Evolutionary conservation across 2,797 vertebrate genomes (phyloP).

Genomic region (Peromyscus eremicus): DNA sequence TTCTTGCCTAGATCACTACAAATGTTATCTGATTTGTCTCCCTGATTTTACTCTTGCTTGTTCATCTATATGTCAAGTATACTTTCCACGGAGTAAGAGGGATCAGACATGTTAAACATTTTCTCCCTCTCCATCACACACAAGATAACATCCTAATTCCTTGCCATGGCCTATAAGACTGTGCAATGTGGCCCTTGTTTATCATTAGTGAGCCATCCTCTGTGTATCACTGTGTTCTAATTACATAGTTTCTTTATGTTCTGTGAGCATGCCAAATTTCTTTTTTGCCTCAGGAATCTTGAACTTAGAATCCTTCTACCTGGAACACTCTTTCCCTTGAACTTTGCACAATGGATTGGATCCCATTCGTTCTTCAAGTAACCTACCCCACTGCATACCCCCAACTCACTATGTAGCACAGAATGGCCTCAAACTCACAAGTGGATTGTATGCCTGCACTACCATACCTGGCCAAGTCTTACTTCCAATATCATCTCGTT

Average conservation of each 20-base stretch:
- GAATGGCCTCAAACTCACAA: neutral
- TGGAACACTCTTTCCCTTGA: neutral
- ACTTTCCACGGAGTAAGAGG: neutral
- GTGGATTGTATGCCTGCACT: neutral
- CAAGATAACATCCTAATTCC: neutral
- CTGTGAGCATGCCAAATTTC: neutral
- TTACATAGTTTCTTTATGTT: neutral
- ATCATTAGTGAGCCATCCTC: neutral
- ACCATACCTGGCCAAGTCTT: neutral
- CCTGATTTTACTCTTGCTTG: conserved; percentile 13
- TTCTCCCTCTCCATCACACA: neutral
- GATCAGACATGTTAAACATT: neutral
- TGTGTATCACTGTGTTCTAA: neutral
- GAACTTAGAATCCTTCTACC: neutral
- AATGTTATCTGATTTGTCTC: neutral
- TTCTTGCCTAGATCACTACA: neutral
- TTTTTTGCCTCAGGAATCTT: neutral
- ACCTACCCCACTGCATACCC: too few relatives aligned
- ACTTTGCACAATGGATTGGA: neutral
- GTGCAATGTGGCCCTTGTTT: neutral
- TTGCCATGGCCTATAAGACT: neutral
- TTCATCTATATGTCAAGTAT: neutral
- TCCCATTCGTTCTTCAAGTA: neutral
- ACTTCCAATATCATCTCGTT: conserved; percentile 28
- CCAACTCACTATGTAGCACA: neutral